A percentile compares a stretch with the other conserved stretches of the same genome.
Conservation (phyloP, 2,113 vertebrate species). For the Crypturellus undulatus region DNA sequence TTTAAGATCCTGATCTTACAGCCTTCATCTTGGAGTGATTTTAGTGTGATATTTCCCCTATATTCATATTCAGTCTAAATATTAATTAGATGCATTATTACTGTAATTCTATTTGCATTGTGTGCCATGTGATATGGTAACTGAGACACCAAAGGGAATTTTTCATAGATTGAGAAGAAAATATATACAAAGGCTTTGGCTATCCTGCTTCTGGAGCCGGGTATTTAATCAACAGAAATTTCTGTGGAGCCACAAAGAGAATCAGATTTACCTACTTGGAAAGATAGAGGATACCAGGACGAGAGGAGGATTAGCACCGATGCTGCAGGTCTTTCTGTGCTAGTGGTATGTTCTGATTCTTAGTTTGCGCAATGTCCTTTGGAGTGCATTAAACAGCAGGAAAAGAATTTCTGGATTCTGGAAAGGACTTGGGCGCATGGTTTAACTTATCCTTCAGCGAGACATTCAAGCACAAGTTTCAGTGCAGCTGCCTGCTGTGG, state of each 20-base stretch:
- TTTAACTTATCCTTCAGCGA: conserved; percentile 12
- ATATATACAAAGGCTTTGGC: conserved; percentile 35
- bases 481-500: conserved; percentile 17
- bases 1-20: not conserved
- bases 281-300: not conserved
- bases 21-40: conserved; percentile 11
- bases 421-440: not conserved
- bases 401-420: not conserved
- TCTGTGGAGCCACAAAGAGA: conserved; percentile 25
- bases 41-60: not conserved
- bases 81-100: conserved; percentile 31
- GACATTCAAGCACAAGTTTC: not conserved
- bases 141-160: conserved; percentile 48
- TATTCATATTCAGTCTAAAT: not conserved
- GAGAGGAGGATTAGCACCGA: conserved; percentile 10
- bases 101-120: conserved; percentile 59
- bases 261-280: not conserved
- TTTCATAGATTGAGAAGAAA: conserved; percentile 36
- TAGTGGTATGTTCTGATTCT: not conserved
- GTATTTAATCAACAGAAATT: conserved; percentile 51
- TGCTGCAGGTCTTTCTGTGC: not conserved
- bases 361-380: not conserved
- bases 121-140: conserved; percentile 8
- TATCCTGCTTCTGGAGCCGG: conserved; percentile 39
- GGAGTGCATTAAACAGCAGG: not conserved